A percentile compares a stretch with the other conserved stretches of the same genome.
Evolutionary conservation across 2,888 invertebrate genomes (phyloP).

Genomic region (Calephelis perditalis): DNA sequence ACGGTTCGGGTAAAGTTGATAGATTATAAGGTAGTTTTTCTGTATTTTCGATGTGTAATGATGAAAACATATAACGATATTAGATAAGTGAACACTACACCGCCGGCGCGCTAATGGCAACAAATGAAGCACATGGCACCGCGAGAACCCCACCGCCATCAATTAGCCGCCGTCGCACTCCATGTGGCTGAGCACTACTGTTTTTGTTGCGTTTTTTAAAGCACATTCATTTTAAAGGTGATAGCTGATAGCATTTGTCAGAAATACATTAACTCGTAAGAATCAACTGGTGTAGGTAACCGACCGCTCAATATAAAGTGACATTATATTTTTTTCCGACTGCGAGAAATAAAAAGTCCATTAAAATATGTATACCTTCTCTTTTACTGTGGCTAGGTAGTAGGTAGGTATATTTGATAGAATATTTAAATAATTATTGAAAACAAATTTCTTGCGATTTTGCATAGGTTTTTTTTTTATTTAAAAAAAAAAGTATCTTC

Average conservation of each 20-base stretch:
- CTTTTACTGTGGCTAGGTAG: too few relatives aligned
- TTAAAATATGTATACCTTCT: too few relatives aligned
- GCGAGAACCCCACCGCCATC: neutral
- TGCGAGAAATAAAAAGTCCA: too few relatives aligned
- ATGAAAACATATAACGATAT: neutral
- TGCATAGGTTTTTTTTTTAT: too few relatives aligned
- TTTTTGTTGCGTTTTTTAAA: slow-evolving; percentile 4
- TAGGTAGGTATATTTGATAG: too few relatives aligned
- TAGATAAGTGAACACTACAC: neutral
- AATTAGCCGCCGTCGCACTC: neutral
- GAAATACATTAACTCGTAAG: neutral
- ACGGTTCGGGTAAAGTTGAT: too few relatives aligned
- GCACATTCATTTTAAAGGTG: neutral
- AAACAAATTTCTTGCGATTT: too few relatives aligned
- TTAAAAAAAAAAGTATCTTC: too few relatives aligned
- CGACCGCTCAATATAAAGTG: neutral
- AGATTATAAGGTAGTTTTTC: neutral
- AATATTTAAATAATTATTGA: too few relatives aligned
- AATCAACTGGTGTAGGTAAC: neutral
- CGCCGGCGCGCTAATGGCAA: slow-evolving; percentile 4
- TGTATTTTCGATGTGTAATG: neutral
- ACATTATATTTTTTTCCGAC: too few relatives aligned
- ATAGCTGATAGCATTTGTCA: slow-evolving; percentile 13
- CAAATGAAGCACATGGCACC: neutral
- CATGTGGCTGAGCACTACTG: neutral